Conservation (phyloP, 2,113 vertebrate genomes). For the Sinosuthora webbiana region DNA sequence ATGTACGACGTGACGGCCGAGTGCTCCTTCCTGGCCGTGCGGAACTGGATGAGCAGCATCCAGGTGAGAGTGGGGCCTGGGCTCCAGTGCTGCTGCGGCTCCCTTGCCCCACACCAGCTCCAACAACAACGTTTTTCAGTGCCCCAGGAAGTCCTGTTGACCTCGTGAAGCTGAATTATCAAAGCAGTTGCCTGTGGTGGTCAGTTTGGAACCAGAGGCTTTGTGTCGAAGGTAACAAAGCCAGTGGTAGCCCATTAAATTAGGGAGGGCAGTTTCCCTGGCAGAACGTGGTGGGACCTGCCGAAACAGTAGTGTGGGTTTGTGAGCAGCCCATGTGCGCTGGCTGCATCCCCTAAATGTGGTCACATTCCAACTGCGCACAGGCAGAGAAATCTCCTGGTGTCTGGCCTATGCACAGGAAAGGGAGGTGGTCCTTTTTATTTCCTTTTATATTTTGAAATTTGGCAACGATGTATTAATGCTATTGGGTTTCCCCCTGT, state of each 20-base stretch:
- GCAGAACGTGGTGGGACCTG: not conserved
- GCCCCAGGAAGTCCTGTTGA: not conserved
- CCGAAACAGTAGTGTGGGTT: not conserved
- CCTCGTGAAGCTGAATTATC: not conserved
- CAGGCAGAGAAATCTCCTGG: not conserved
- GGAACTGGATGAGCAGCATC: slow-evolving; percentile 78
- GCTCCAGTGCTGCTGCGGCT: not conserved
- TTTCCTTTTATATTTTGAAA: not conserved
- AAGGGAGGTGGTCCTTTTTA: not conserved
- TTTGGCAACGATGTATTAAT: not conserved
- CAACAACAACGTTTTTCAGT: fast-evolving
- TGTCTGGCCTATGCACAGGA: not conserved
- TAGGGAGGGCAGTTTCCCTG: not conserved
- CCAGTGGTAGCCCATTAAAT: not conserved
- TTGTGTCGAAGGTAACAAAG: not conserved
- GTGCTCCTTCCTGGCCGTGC: slow-evolving; percentile 71
- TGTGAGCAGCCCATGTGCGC: not conserved
- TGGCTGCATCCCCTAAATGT: fast-evolving
- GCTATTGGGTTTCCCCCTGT: not conserved
- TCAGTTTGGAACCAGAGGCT: not conserved
- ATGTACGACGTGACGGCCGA: slow-evolving; percentile 79
- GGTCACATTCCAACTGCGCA: not conserved
- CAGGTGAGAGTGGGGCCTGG: slow-evolving; percentile 66
- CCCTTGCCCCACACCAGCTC: not conserved
- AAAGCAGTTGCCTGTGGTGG: not conserved